A percentile compares a stretch with the other conserved stretches of the same genome.
Evolutionary conservation across 1,140 invertebrate species (phyloP).

Genomic region (Magallana ariakensis): DNA sequence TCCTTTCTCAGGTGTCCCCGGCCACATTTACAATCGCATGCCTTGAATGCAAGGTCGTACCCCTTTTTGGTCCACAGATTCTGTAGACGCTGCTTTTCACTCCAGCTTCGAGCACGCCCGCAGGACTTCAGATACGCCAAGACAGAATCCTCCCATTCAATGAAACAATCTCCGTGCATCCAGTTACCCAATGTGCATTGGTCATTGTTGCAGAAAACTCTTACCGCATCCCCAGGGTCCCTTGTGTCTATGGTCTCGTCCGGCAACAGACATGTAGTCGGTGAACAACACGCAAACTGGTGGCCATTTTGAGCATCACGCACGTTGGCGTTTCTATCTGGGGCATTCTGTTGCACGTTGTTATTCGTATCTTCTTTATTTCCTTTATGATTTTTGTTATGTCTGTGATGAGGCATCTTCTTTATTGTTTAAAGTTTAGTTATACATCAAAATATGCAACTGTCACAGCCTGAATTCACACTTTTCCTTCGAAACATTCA

Average conservation of each 20-base stretch:
- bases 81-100: conserved; percentile 94
- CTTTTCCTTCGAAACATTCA: conserved; percentile 33
- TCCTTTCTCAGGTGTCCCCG: conserved; percentile 96
- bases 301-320: conserved; percentile 57
- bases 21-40: conserved; percentile 88
- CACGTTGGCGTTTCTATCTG: conserved; percentile 27
- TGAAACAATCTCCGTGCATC: conserved; percentile 98
- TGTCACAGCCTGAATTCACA: conserved; percentile 1
- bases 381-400: conserved; percentile 66
- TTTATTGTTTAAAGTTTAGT: neutral
- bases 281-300: conserved; percentile 70
- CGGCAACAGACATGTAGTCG: conserved; percentile 73
- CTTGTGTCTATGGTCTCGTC: conserved; percentile 85
- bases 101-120: conserved; percentile 94
- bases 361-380: conserved; percentile 72
- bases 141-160: conserved; percentile 93
- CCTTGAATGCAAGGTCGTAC: conserved; percentile 95
- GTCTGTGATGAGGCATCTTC: conserved; percentile 74
- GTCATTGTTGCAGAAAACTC: conserved; percentile 97
- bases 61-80: conserved; percentile 99
- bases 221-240: conserved; percentile 87
- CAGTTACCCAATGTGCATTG: conserved; percentile 90
- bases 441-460: conserved; percentile 32
- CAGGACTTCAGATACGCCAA: conserved; percentile 93
- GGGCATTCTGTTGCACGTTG: conserved; percentile 58